Percentiles rank a stretch among this genome's conserved stretches.
phyloP scores from a whole-genome alignment of 2,888 invertebrate species.

The Chrysotoxum bicinctum region DNA sequence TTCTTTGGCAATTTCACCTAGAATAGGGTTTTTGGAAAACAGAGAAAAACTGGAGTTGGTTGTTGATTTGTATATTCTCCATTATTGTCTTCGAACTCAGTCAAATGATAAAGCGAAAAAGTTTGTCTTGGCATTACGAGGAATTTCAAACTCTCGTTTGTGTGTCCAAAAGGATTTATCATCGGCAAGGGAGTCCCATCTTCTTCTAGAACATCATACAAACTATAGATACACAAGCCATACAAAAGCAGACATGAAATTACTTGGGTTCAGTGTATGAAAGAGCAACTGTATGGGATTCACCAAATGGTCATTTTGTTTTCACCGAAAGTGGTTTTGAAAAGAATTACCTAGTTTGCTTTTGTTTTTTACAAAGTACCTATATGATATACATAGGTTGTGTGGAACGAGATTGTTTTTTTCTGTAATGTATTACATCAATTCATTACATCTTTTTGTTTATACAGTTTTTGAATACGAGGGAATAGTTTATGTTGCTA shows the following conservation, averaged over 20 bases:
- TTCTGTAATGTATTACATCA: too few species aligned
- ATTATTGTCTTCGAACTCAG: background rate
- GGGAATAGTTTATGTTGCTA: too few species aligned
- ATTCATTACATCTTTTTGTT: too few species aligned
- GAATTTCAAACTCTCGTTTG: background rate
- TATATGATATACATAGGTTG: too few species aligned
- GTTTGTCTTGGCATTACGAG: conserved; percentile 9
- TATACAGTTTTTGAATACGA: too few species aligned
- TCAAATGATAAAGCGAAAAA: conserved; percentile 1
- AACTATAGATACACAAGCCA: background rate
- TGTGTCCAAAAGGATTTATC: conserved; percentile 1
- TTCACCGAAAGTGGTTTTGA: background rate
- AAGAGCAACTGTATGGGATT: background rate
- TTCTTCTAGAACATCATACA: background rate
- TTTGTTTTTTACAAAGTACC: too few species aligned
- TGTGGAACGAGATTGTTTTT: too few species aligned
- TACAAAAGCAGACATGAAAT: background rate
- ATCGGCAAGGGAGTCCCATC: background rate
- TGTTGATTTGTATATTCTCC: background rate
- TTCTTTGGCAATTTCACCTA: background rate
- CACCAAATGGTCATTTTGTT: background rate
- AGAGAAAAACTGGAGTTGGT: background rate
- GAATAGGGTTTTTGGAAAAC: background rate
- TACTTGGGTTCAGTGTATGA: background rate
- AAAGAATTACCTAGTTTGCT: too few species aligned